Conservation (phyloP, 2,797 vertebrate species). For the Eulemur coronatus region DNA sequence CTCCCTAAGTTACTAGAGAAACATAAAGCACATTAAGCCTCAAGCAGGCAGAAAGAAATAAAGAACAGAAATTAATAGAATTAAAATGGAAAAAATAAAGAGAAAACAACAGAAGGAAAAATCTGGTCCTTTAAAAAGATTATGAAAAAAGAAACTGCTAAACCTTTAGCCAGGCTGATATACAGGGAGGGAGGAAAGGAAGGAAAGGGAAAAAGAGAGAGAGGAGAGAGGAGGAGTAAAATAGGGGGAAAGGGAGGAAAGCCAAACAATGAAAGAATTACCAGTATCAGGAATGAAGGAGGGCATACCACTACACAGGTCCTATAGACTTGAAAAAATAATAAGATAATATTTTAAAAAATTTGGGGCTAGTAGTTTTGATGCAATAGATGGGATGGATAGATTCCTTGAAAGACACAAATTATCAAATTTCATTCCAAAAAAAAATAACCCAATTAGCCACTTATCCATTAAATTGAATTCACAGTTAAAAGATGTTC, state of each 20-base stretch:
- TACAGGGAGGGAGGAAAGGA: not conserved
- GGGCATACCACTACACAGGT: not conserved
- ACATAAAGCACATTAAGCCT: not conserved
- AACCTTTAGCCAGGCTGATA: not conserved
- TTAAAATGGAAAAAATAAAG: not conserved
- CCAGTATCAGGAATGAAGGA: not conserved
- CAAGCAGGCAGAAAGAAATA: not conserved
- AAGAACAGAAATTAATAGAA: not conserved
- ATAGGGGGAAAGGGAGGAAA: not conserved
- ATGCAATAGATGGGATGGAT: not conserved
- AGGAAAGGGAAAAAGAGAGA: not conserved
- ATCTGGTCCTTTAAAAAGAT: not conserved
- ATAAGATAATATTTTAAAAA: not conserved
- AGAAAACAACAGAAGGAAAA: not conserved
- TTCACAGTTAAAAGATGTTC: not conserved
- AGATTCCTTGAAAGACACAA: not conserved
- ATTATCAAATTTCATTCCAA: not conserved
- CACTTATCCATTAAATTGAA: not conserved
- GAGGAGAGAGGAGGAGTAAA: too few relatives aligned
- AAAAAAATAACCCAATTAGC: not conserved
- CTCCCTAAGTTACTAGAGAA: not conserved
- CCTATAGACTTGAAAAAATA: not conserved
- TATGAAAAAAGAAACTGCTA: not conserved
- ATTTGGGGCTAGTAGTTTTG: not conserved
- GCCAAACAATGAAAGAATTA: not conserved